phyloP scores from a whole-genome alignment of 2,888 invertebrate genomes.

The Andrena haemorrhoa region DNA sequence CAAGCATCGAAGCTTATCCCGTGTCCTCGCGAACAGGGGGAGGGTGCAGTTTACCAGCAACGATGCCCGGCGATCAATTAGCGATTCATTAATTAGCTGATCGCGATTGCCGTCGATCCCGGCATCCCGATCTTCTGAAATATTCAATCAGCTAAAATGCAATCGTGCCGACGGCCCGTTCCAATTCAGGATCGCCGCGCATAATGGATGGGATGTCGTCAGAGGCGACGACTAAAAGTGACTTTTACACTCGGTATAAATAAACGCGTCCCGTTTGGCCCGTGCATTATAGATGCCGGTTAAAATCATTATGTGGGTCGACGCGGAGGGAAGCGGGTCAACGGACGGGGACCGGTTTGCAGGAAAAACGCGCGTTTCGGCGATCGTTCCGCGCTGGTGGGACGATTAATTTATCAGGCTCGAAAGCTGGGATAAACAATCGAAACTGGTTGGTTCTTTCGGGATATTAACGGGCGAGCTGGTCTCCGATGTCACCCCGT shows the following conservation, averaged over 20 bases:
- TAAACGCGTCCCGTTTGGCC: background rate
- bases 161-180: background rate
- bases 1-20: background rate
- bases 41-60: background rate
- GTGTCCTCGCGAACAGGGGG: background rate
- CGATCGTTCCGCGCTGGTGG: background rate
- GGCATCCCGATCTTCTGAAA: constrained; percentile 20
- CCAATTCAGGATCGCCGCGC: background rate
- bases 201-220: constrained; percentile 24
- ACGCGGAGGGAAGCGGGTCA: background rate
- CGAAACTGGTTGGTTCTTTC: constrained; percentile 10
- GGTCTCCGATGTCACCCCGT: background rate
- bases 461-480: constrained; percentile 24
- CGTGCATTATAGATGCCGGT: constrained; percentile 27
- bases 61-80: background rate
- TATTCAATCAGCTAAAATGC: constrained; percentile 33
- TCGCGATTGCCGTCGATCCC: background rate
- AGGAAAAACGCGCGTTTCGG: background rate
- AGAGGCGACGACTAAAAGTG: constrained; percentile 12
- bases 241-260: constrained; percentile 13
- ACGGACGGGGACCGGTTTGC: background rate
- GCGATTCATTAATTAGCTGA: constrained; percentile 28
- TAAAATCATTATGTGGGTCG: constrained; percentile 25
- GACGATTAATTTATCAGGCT: constrained; percentile 22
- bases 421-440: constrained; percentile 16